Conservation (phyloP, 1,140 invertebrate species). For the Maconellicoccus hirsutus region DNA sequence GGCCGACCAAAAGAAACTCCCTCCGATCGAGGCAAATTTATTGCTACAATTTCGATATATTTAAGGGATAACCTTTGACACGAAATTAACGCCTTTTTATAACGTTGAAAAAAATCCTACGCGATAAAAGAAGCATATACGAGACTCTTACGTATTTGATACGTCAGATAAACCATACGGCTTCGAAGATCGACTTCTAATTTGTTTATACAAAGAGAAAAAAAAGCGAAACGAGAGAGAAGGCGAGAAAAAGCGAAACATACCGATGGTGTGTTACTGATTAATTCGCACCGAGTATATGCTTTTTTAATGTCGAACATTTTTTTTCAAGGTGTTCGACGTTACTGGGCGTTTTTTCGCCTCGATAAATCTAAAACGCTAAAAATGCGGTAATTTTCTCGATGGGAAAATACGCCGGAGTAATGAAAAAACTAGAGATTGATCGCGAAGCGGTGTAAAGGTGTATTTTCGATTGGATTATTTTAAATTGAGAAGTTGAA, state of each 20-base stretch:
- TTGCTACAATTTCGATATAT: conserved; percentile 19
- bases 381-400: no score
- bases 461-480: no score
- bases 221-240: neutral
- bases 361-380: neutral
- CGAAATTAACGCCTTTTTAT: conserved; percentile 19
- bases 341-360: neutral
- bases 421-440: no score
- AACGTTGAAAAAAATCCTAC: neutral
- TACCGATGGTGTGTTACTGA: neutral
- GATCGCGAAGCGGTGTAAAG: no score
- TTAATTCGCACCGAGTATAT: neutral
- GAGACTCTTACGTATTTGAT: no score
- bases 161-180: no score
- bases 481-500: no score
- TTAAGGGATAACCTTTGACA: conserved; percentile 21
- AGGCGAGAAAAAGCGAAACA: neutral
- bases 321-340: neutral
- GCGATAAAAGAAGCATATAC: neutral
- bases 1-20: conserved; percentile 7
- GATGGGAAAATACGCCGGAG: no score
- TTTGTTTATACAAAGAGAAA: neutral
- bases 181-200: neutral
- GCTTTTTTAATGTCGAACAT: neutral
- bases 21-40: conserved; percentile 5